Evolutionary conservation across 1,140 invertebrate genomes (phyloP).

Genomic region (Drosophila pruinosa): DNA sequence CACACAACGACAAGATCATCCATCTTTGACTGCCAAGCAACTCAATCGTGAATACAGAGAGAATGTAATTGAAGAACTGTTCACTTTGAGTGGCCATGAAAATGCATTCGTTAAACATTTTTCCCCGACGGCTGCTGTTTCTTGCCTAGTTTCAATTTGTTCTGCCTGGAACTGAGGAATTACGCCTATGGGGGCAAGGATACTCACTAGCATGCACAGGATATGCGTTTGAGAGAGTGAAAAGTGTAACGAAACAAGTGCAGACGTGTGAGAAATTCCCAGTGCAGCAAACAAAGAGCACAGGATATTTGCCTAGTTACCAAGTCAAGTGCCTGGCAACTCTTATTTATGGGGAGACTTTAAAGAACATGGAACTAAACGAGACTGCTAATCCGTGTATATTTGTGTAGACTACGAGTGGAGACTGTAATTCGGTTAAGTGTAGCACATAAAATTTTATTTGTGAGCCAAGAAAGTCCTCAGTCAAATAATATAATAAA

Average conservation of each 20-base stretch:
- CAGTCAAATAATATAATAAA: conserved; percentile 1
- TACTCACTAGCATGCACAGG: conserved; percentile 1
- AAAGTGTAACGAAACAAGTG: conserved; percentile 50
- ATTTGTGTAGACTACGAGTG: background rate
- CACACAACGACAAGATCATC: conserved; percentile 47
- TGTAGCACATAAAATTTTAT: background rate
- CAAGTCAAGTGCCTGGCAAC: conserved; percentile 16
- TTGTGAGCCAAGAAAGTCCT: background rate
- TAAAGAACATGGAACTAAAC: background rate
- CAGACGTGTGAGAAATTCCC: conserved; percentile 46
- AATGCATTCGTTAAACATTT: conserved; percentile 76
- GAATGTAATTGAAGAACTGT: conserved; percentile 38
- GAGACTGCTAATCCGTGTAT: background rate
- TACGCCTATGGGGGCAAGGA: conserved; percentile 33
- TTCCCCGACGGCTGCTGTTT: conserved; percentile 25
- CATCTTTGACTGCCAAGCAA: conserved; percentile 42
- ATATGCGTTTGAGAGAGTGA: conserved; percentile 5
- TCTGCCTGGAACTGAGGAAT: conserved; percentile 61
- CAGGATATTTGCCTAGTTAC: conserved; percentile 45
- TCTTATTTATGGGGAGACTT: conserved; percentile 6
- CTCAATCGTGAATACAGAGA: conserved; percentile 26
- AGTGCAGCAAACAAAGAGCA: background rate
- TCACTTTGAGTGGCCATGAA: conserved; percentile 72
- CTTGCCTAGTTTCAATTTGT: conserved; percentile 62
- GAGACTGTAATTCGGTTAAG: background rate